Conservation (phyloP, 2,113 vertebrate species). For the Parus major region DNA sequence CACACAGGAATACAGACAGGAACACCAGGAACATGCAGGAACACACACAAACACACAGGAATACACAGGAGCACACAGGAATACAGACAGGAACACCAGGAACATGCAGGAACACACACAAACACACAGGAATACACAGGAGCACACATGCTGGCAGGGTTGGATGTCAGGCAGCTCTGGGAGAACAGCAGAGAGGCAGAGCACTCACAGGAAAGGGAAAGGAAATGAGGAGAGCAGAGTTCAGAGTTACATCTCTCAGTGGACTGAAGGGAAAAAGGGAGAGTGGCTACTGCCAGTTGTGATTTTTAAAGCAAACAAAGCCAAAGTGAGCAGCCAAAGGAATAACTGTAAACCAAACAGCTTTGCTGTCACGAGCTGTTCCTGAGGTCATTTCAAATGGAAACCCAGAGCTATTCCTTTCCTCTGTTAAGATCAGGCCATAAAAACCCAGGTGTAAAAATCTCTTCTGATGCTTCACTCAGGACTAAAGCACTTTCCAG, state of each 20-base stretch:
- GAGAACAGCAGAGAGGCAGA: not conserved
- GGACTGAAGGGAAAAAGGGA: not conserved
- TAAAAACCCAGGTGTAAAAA: constrained; percentile 33
- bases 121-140: not conserved
- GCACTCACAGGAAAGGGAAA: not conserved
- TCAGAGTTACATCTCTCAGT: not conserved
- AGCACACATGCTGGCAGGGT: not conserved
- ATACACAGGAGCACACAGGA: not conserved
- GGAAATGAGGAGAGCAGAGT: not conserved
- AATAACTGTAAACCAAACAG: not conserved
- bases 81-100: no score
- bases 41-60: not conserved
- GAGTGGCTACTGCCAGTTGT: accelerated
- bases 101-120: not conserved
- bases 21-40: no score
- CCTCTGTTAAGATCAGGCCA: not conserved
- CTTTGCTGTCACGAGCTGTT: not conserved
- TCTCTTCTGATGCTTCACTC: not conserved
- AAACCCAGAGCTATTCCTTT: not conserved
- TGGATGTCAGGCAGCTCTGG: accelerated
- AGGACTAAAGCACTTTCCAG: constrained; percentile 20
- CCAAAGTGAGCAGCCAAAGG: not conserved
- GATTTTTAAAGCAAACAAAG: not conserved
- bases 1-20: not conserved
- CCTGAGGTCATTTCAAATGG: not conserved